Base-by-base conservation (phyloP, 2,113 vertebrate species). In the Bubo scandiacus region DNA sequence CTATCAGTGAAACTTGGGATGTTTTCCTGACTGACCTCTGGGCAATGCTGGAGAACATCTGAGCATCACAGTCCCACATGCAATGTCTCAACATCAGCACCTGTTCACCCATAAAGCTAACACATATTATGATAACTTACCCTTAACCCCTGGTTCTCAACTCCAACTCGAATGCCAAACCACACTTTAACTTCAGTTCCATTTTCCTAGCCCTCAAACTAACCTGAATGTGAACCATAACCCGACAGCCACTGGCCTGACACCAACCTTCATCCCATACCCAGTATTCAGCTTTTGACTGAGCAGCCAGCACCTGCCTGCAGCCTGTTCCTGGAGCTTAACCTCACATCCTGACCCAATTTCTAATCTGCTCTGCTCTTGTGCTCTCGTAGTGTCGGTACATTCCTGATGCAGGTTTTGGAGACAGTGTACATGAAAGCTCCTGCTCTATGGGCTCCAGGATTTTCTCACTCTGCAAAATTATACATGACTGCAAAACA, bases 341-440 rank as follows among this genome's bases (percentile, higher is more conserved):
- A 15, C 59, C 9, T 61, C 62, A 4, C 1, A 2, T 18, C n/a
- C 42, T 2, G 3, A 7, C 36, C 23, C 71, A 19, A 9, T 29
- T 40, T 23, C 42, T n/a, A 25, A 32, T 4, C 52, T 15, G 12
- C 32, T 43, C 84, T 70, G 34, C 55, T 42, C 40, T 12, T 15
- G 23, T 42, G 11, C 61, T 14, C 2, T 11, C 14, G 52, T 7
- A 3, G 22, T 7, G 47, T 30, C 7, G 12, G 21, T 14, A 15
- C 32, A 7, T 9, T 45, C 26, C 68, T 15, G n/a, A n/a, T 5
- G 6, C 62, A 11, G 67, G 40, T 55, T 54, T 27, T 73, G 74
- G 38, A 17, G 43, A 20, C 15, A 15, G 38, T 1, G 27, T 25
- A 14, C 49, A 2, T 7, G 72, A 57, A 49, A 19, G 7, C 32